Percentiles rank a stretch among this genome's conserved stretches.
Evolutionary conservation across 2,888 invertebrate species (phyloP).

Genomic region (Lasiommata megera): DNA sequence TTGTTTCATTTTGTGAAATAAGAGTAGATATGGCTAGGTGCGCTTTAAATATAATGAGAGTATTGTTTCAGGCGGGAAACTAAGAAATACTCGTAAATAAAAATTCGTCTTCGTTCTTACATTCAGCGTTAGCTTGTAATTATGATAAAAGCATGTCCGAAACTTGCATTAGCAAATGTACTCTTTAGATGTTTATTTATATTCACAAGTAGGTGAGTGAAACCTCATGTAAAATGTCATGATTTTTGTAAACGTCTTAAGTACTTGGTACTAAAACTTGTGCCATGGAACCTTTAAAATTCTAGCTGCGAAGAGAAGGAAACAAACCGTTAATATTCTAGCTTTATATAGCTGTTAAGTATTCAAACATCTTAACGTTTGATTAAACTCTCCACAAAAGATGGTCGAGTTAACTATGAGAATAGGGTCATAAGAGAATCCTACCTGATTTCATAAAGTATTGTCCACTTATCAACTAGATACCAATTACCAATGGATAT

Average conservation of each 20-base stretch:
- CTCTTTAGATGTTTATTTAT: neutral
- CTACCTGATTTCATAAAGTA: no score
- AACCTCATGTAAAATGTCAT: neutral
- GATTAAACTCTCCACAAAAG: neutral
- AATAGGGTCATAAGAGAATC: no score
- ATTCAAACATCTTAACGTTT: neutral
- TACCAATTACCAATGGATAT: no score
- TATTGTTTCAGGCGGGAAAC: conserved; percentile 35
- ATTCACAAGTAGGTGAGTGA: no score
- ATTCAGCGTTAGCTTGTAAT: conserved; percentile 22
- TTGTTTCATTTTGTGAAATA: conserved; percentile 46
- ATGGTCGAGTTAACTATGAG: no score
- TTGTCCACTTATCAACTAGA: no score
- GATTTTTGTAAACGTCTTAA: neutral
- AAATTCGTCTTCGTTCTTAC: conserved; percentile 23
- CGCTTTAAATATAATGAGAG: conserved; percentile 36
- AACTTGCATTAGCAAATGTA: conserved; percentile 4
- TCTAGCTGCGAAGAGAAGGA: neutral
- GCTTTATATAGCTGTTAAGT: no score
- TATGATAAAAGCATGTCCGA: conserved; percentile 24
- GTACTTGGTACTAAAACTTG: no score
- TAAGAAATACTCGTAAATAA: conserved; percentile 33
- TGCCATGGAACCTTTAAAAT: no score
- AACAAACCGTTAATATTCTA: no score
- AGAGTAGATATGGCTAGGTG: conserved; percentile 28